Conservation (phyloP, 2,797 vertebrate species). For the Chiloscyllium punctatum region DNA sequence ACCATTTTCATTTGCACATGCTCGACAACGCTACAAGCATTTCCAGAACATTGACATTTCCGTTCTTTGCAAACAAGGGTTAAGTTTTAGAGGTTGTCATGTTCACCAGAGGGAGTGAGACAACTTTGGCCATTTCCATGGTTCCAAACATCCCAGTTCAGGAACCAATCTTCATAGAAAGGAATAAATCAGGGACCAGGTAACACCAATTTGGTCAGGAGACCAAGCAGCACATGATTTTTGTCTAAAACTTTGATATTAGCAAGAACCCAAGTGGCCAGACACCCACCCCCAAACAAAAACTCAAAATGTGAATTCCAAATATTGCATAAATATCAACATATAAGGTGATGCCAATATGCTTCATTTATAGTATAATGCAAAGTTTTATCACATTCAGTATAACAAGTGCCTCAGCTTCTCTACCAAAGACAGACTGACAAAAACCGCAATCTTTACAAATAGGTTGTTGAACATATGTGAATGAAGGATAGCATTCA, state of each 20-base stretch:
- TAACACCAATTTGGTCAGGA: background rate
- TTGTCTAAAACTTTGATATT: background rate
- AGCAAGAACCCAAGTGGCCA: background rate
- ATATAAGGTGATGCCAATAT: background rate
- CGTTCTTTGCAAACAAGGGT: background rate
- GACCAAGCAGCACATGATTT: background rate
- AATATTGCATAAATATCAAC: background rate
- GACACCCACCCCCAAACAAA: background rate
- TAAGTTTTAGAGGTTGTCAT: background rate
- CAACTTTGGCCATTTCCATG: background rate
- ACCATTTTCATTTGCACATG: background rate
- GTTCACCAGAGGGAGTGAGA: background rate
- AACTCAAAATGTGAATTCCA: background rate
- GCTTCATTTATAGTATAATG: background rate
- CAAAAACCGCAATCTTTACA: background rate
- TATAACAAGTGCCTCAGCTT: background rate
- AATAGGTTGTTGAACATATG: background rate
- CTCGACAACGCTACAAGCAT: background rate
- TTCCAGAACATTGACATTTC: background rate
- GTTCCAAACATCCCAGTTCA: background rate
- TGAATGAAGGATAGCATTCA: background rate
- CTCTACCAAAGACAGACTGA: background rate
- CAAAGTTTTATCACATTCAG: background rate
- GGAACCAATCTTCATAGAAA: background rate
- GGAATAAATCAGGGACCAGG: background rate